These are phyloP conservation scores for Brachyalestes nurse DNA, from an alignment of 2,797 vertebrate genomes.

Conservation along the genomic window DNA sequence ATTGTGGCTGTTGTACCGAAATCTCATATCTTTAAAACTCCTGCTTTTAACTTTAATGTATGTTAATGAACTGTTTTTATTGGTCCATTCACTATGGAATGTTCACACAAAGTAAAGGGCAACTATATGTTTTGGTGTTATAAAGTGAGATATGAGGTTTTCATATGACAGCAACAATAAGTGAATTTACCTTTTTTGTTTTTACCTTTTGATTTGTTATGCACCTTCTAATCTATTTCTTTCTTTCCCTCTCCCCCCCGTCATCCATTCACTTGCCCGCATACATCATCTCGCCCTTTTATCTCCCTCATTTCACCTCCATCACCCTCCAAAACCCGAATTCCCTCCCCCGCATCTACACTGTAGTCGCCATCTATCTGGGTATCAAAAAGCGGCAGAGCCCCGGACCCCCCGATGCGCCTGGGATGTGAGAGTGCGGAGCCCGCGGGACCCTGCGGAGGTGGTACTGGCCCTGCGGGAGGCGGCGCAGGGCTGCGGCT, in stretches of 20 bases:
- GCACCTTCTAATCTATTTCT: conserved; percentile 43
- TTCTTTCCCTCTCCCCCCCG: background rate
- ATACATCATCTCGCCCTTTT: background rate
- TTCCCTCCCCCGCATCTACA: background rate
- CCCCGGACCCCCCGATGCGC: conserved; percentile 91
- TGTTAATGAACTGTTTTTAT: background rate
- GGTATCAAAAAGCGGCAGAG: conserved; percentile 93
- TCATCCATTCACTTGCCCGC: background rate
- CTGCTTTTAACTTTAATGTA: background rate
- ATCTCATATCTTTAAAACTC: background rate
- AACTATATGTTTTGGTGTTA: no score
- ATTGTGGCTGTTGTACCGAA: background rate
- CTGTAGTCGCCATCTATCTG: conserved; percentile 92
- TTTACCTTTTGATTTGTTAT: background rate
- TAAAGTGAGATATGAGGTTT: no score
- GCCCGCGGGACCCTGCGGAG: conserved; percentile 78
- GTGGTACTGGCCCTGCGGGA: conserved; percentile 86
- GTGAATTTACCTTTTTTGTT: background rate
- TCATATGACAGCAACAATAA: background rate
- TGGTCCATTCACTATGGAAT: background rate
- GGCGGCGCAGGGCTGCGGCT: conserved; percentile 84
- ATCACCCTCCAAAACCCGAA: conserved; percentile 69
- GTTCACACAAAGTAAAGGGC: background rate
- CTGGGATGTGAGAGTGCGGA: conserved; percentile 88
- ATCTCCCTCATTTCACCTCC: background rate